Evolutionary conservation across 2,797 vertebrate species (phyloP), one percentile per base, ranked within the genome.

Genomic region (Tachyglossus aculeatus): DNA sequence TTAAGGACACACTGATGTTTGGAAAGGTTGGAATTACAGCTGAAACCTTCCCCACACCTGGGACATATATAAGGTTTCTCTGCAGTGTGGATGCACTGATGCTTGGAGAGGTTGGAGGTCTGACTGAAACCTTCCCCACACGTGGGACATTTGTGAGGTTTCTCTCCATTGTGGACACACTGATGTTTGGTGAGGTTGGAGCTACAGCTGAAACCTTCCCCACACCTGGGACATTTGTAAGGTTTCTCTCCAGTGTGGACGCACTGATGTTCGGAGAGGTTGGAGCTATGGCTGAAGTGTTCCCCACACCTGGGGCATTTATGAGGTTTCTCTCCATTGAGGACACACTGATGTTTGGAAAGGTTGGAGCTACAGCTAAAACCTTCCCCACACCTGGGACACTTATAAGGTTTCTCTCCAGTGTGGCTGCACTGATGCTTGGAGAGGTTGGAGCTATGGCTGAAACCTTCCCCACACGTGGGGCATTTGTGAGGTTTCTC

Each of bases 61-160:
- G 67, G 70, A 44, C 83, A 88, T 3, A 54, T 74, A 3, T 82
- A 84, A 2, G 88, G 59, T 6, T 74, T 71, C 31, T 83, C 75
- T 25, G 84, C 77, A 0, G 65, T 70, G 24, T 84, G 83, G 4
- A 66, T 77, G 27, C 80, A 62, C 29, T 77, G 77, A n/a, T 89
- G 88, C 24, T 81, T 36, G n/a, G 78, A 56, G 1, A 87, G 87
- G 13, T 71, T 77, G 12, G 86, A 89, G 48, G 78, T 61, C 18
- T 89, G 81, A 2, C 75, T 84, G 43, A 88, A 88, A 44, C 79
- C 75, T 50, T 79, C 87, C 1, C 80, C 83, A 8, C 83, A 87
- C n/a, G n/a, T n/a, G 1, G 2, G 39, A 31, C 86, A 89, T 36
- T 43, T 53, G 4, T 85, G 86, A 0, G 82, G 83, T 36, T 77